Evolutionary conservation across 2,888 invertebrate genomes (phyloP).

Genomic region (Heliconius ismenius): DNA sequence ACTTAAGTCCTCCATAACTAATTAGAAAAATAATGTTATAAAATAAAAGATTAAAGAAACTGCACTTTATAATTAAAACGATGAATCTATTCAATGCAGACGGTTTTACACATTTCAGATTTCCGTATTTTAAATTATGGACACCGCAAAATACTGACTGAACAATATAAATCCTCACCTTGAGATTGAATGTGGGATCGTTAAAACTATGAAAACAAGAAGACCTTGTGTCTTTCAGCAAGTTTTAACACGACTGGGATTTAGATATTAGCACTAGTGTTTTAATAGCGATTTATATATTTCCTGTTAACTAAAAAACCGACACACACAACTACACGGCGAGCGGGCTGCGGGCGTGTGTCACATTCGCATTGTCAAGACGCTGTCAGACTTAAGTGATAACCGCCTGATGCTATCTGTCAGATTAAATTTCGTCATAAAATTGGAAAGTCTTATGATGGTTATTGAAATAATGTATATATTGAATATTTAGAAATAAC

Average conservation of each 20-base stretch:
- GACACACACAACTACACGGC: constrained; percentile 19
- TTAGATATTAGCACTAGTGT: constrained; percentile 40
- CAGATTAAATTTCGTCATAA: constrained; percentile 16
- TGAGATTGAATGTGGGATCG: constrained; percentile 41
- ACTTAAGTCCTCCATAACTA: constrained; percentile 79
- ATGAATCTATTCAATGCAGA: neutral
- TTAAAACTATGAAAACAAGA: constrained; percentile 34
- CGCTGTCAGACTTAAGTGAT: neutral
- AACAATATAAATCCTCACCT: constrained; percentile 42
- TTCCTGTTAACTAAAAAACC: constrained; percentile 38
- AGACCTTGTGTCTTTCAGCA: constrained; percentile 39
- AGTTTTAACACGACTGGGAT: constrained; percentile 45
- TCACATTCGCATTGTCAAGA: constrained; percentile 30
- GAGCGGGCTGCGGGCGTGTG: constrained; percentile 30
- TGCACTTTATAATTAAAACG: neutral
- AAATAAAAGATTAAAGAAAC: neutral
- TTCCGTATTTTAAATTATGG: constrained; percentile 28
- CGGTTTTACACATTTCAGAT: neutral
- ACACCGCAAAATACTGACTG: constrained; percentile 27
- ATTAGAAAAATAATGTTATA: constrained; percentile 21
- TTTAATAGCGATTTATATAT: constrained; percentile 45
- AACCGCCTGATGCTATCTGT: constrained; percentile 32
- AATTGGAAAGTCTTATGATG: neutral
- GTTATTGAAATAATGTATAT: neutral
- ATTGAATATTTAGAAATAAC: neutral